Conservation (phyloP, 1,140 invertebrate genomes). For the Rhyacophila brunnea region DNA sequence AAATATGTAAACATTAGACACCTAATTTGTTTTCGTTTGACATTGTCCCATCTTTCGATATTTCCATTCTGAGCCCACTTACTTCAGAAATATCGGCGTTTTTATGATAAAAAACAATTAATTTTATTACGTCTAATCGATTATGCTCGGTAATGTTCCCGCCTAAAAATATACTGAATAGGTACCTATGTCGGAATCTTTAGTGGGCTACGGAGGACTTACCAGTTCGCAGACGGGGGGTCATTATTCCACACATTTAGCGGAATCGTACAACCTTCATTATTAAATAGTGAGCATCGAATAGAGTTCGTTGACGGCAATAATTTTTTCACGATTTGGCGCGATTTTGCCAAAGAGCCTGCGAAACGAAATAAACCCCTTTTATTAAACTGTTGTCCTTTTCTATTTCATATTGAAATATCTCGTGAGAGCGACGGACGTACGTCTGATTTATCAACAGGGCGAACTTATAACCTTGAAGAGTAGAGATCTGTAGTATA, state of each 20-base stretch:
- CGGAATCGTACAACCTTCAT: background rate
- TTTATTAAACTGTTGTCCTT: background rate
- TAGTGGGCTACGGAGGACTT: too few species aligned
- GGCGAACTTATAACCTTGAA: constrained; percentile 2
- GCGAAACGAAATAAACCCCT: background rate
- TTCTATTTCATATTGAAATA: background rate
- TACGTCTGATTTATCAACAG: background rate
- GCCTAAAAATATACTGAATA: background rate
- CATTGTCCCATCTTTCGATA: too few species aligned
- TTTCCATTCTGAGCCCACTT: too few species aligned
- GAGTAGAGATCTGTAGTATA: background rate
- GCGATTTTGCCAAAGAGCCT: constrained; percentile 2
- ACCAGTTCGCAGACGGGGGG: background rate
- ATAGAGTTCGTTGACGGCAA: constrained; percentile 7
- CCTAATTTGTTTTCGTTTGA: too few species aligned
- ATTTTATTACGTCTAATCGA: background rate
- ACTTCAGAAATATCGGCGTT: too few species aligned
- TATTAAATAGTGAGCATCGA: background rate
- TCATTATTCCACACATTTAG: background rate
- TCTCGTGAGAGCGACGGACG: background rate
- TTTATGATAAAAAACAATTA: background rate
- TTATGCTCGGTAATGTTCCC: too few species aligned
- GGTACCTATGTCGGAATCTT: background rate
- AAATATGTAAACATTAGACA: too few species aligned
- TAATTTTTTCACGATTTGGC: constrained; percentile 11